A percentile compares a stretch with the other conserved stretches of the same genome.
Evolutionary conservation across 35 echinoderm and acorn worm species (phyloP).

Genomic region (Ophiothrix spiculata): DNA sequence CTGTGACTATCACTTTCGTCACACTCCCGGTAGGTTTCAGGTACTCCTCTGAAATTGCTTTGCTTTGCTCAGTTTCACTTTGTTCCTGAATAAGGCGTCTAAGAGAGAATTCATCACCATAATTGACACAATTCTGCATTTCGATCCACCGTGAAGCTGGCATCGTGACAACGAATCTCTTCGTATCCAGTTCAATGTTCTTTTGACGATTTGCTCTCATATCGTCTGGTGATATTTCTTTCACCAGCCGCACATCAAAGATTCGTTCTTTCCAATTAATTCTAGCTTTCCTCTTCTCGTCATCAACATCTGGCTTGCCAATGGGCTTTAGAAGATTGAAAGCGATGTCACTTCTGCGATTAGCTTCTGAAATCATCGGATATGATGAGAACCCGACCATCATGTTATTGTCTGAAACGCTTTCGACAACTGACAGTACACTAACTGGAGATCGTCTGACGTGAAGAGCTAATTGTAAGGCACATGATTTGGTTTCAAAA

Average conservation of each 20-base stretch:
- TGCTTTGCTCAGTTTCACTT: neutral
- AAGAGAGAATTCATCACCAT: neutral
- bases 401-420: slow-evolving; percentile 34
- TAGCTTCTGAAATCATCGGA: slow-evolving; percentile 18
- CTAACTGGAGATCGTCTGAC: slow-evolving; percentile 36
- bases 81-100: neutral
- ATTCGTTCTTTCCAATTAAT: slow-evolving; percentile 66
- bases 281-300: slow-evolving; percentile 9
- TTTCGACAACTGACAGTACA: slow-evolving; percentile 39
- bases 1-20: neutral
- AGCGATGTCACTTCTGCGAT: slow-evolving; percentile 20
- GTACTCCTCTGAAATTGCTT: neutral
- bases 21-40: neutral
- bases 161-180: neutral
- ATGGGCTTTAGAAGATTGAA: slow-evolving; percentile 56
- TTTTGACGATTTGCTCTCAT: too few species aligned
- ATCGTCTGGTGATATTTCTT: too few species aligned
- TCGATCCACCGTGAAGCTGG: neutral
- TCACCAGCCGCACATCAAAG: too few species aligned
- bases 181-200: too few species aligned
- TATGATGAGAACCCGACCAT: slow-evolving; percentile 51
- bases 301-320: slow-evolving; percentile 36
- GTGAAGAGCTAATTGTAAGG: slow-evolving; percentile 49
- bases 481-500: slow-evolving; percentile 48
- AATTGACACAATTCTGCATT: neutral